Base-by-base conservation (phyloP, 53 echinoderm and acorn worm species). In the Zoroaster sp. region DNA sequence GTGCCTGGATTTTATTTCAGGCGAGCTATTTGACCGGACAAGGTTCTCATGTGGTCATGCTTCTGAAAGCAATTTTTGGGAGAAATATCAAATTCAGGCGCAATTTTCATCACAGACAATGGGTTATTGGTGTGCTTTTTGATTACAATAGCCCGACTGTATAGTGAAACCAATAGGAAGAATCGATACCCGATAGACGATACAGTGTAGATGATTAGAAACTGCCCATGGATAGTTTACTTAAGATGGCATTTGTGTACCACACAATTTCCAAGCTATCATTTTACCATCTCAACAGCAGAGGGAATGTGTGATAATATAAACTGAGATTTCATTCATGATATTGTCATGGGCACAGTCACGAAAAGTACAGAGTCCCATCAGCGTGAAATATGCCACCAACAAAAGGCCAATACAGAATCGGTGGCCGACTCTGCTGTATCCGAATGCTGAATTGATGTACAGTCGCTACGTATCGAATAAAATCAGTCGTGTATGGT, bases 211-310 rank as follows among this genome's bases (percentile, higher is more conserved):
- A 70, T 18, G 32, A 13, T 49, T 8, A n/a, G n/a, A n/a, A n/a
- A n/a, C n/a, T n/a, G n/a, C n/a, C n/a, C n/a, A n/a, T n/a, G n/a
- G n/a, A n/a, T n/a, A 70, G 71, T 85, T 85, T 85, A 85, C 51
- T 70, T 49, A 71, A 4, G 81, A 66, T 35, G 36, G 66, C 67
- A 68, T 83, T 68, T 66, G 20, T 66, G 25, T 33, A 15, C 28
- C 68, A n/a, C 15, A 79, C 85, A 85, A 49, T 85, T 71, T 59
- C 17, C 37, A 66, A 81, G 66, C 69, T 85, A 85, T 85, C 85
- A 70, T 36, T 85, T 85, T 85, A 70, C 85, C 11, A 25, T 49
- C 35, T 23, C 28, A 71, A 85, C 14, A 49, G 35, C 10, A 28
- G 34, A 10, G 21, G 70, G 52, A 85, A 36, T 70, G 85, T 69